Evolutionary conservation across 2,113 vertebrate genomes (phyloP).

Genomic region (Daboia siamensis): DNA sequence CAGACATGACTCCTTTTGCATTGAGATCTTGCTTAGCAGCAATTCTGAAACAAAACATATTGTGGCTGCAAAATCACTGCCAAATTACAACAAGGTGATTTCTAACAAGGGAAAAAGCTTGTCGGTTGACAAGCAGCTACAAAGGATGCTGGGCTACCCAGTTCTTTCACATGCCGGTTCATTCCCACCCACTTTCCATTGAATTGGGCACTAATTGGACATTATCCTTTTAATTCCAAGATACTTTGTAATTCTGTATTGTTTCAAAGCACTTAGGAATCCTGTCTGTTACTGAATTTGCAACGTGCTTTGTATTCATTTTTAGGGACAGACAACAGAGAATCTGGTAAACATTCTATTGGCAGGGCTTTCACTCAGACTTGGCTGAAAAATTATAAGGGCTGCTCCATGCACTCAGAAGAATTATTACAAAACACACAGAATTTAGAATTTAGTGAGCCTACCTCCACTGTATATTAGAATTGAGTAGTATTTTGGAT

Average conservation of each 20-base stretch:
- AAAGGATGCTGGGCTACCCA: slow-evolving; percentile 57
- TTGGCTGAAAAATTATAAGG: background rate
- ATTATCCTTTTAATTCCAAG: slow-evolving; percentile 70
- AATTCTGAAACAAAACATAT: slow-evolving; percentile 18
- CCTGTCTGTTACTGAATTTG: slow-evolving; percentile 60
- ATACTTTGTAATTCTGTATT: slow-evolving; percentile 68
- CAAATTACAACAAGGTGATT: slow-evolving; percentile 55
- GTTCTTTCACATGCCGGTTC: slow-evolving; percentile 48
- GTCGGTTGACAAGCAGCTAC: slow-evolving; percentile 48
- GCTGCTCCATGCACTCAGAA: background rate
- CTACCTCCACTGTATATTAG: background rate
- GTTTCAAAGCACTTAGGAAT: slow-evolving; percentile 64
- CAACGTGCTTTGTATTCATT: slow-evolving; percentile 54
- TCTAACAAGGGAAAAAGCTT: slow-evolving; percentile 38
- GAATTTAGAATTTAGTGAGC: background rate
- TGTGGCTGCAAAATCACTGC: slow-evolving; percentile 33
- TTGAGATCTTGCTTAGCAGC: slow-evolving; percentile 26
- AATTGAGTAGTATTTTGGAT: background rate
- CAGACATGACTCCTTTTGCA: slow-evolving; percentile 44
- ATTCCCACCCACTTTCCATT: slow-evolving; percentile 58
- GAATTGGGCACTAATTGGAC: slow-evolving; percentile 73
- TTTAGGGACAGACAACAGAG: slow-evolving; percentile 48
- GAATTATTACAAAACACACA: background rate
- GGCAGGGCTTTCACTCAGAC: background rate
- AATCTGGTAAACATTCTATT: slow-evolving; percentile 43